Conservation (phyloP, 2,113 vertebrate species). For the Rhagologus leucostigma region DNA sequence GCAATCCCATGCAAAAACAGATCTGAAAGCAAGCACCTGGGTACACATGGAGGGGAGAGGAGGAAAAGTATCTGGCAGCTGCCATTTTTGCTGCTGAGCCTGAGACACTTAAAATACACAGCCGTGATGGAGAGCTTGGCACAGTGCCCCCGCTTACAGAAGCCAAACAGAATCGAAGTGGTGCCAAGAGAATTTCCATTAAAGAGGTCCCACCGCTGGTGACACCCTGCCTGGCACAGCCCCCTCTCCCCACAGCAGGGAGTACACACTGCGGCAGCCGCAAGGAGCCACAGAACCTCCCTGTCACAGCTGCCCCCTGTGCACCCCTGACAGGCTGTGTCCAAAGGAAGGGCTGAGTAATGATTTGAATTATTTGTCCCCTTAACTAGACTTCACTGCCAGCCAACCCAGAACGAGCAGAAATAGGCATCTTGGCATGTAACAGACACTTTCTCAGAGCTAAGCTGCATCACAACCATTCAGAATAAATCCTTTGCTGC, state of each 20-base stretch:
- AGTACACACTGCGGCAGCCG: rapidly evolving
- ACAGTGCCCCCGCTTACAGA: background rate
- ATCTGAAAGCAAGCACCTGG: constrained; percentile 17
- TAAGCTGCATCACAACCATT: background rate
- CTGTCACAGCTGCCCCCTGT: background rate
- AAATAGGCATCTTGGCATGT: background rate
- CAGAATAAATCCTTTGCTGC: background rate
- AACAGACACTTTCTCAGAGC: background rate
- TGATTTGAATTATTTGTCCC: background rate
- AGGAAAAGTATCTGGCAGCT: background rate
- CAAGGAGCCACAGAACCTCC: background rate
- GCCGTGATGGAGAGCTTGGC: background rate
- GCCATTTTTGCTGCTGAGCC: background rate
- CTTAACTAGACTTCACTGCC: background rate
- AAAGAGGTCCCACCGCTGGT: background rate
- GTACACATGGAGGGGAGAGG: background rate
- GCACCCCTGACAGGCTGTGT: background rate
- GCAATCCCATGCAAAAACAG: constrained; percentile 37
- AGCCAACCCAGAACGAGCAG: background rate
- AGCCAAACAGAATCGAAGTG: background rate
- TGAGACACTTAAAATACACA: background rate
- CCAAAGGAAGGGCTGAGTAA: background rate
- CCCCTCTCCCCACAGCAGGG: background rate
- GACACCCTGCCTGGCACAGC: background rate
- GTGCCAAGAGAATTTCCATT: background rate